Percentiles rank a stretch among this genome's conserved stretches.
Conservation (phyloP, 2,888 invertebrate species). For the Capitulum mitella region DNA sequence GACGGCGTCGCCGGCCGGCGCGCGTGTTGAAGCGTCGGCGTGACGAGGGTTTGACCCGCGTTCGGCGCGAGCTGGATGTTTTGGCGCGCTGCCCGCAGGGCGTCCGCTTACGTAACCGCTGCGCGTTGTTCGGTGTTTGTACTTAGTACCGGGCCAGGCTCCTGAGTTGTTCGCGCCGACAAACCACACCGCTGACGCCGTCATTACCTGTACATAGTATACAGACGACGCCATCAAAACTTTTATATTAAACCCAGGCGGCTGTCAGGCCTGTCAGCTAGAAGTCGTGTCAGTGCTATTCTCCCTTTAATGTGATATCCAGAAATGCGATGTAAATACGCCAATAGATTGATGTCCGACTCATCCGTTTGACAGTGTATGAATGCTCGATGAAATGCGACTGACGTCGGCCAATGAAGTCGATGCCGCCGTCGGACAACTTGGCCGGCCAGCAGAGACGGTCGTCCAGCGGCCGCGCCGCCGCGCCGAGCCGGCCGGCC, state of each 20-base stretch:
- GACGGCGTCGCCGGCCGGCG: too few relatives aligned
- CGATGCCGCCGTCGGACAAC: background rate
- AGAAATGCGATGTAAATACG: constrained; percentile 15
- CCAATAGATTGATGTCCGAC: constrained; percentile 22
- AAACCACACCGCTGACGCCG: too few relatives aligned
- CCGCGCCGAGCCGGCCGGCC: background rate
- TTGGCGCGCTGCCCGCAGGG: too few relatives aligned
- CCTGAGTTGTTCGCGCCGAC: too few relatives aligned
- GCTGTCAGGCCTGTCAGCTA: background rate
- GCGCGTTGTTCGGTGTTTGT: too few relatives aligned
- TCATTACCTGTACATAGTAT: background rate
- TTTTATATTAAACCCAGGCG: constrained; percentile 3
- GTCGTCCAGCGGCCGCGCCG: background rate
- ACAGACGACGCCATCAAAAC: background rate
- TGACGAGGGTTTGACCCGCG: too few relatives aligned
- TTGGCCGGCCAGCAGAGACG: background rate
- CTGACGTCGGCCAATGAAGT: constrained; percentile 7
- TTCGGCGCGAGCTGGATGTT: too few relatives aligned
- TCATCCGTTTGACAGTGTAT: constrained; percentile 14
- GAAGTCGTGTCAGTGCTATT: background rate
- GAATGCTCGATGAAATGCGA: background rate
- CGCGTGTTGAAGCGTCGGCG: too few relatives aligned
- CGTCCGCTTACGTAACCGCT: too few relatives aligned
- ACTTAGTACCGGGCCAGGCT: too few relatives aligned
- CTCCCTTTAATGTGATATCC: constrained; percentile 21